Conservation (phyloP, 2,888 invertebrate genomes). For the Volucella inflata region DNA sequence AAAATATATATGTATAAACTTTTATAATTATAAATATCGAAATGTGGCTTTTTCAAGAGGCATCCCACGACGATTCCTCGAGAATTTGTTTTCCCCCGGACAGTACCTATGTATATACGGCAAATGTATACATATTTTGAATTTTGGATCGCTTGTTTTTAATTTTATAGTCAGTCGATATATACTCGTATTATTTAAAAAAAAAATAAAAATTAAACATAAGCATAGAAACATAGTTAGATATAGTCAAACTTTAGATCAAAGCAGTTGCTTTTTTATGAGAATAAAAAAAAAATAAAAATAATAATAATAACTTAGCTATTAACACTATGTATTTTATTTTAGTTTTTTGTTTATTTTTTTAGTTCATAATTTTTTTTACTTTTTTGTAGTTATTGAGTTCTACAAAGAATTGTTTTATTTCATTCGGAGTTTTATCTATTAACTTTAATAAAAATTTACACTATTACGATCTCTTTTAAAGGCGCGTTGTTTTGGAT, state of each 20-base stretch:
- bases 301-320: constrained; percentile 45
- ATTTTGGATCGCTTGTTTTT: constrained; percentile 39
- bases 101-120: constrained; percentile 20
- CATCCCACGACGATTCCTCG: constrained; percentile 35
- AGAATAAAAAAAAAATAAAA: constrained; percentile 15
- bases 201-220: constrained; percentile 40
- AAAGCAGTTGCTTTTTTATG: constrained; percentile 11
- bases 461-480: constrained; percentile 63
- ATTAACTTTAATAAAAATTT: constrained; percentile 38
- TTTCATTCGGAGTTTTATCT: constrained; percentile 33
- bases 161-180: constrained; percentile 67
- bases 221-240: constrained; percentile 22
- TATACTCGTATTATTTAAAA: constrained; percentile 35
- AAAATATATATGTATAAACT: constrained; percentile 49
- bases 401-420: constrained; percentile 38
- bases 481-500: constrained; percentile 59
- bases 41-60: constrained; percentile 62
- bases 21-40: constrained; percentile 68
- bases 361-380: neutral
- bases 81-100: constrained; percentile 30
- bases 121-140: neutral
- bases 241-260: constrained; percentile 18
- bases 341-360: constrained; percentile 20
- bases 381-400: constrained; percentile 39
- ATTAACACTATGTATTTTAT: constrained; percentile 43